Conservation (phyloP, 2,888 invertebrate genomes). For the Eumacrocentrus americanus region DNA sequence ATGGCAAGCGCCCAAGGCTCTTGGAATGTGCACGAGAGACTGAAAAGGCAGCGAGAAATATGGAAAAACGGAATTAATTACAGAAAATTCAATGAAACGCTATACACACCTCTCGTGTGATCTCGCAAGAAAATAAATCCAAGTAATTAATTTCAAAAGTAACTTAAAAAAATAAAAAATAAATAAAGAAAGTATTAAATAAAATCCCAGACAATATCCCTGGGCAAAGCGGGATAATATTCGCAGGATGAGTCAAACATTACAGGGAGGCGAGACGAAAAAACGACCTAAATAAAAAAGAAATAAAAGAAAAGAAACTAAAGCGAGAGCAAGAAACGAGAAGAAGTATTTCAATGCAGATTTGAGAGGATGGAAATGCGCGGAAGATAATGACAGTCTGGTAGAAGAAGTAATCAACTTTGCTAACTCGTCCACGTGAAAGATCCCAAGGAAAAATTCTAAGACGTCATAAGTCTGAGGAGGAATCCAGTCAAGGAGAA, state of each 20-base stretch:
- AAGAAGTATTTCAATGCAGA: conserved; percentile 15
- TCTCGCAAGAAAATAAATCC: neutral
- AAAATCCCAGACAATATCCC: neutral
- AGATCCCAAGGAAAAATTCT: conserved; percentile 21
- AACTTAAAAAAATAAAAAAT: neutral
- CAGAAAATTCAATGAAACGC: too few relatives aligned
- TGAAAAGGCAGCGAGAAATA: too few relatives aligned
- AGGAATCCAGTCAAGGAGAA: conserved; percentile 2
- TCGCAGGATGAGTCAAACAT: neutral
- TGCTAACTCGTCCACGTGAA: conserved; percentile 25
- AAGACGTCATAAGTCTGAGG: conserved; percentile 8
- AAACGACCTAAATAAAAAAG: neutral
- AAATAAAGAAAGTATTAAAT: neutral
- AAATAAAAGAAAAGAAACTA: neutral
- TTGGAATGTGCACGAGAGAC: too few relatives aligned
- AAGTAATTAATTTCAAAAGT: neutral
- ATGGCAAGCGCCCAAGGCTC: too few relatives aligned
- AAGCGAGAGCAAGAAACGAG: neutral
- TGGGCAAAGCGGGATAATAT: neutral
- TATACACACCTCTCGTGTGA: too few relatives aligned
- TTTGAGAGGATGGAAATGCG: conserved; percentile 22
- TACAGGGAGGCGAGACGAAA: conserved; percentile 2
- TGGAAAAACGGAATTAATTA: too few relatives aligned
- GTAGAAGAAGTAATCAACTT: conserved; percentile 30
- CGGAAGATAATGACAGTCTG: conserved; percentile 26